These are phyloP conservation scores for Lagothrix lagotricha DNA, from an alignment of 2,797 vertebrate species.

Conservation along the genomic window DNA sequence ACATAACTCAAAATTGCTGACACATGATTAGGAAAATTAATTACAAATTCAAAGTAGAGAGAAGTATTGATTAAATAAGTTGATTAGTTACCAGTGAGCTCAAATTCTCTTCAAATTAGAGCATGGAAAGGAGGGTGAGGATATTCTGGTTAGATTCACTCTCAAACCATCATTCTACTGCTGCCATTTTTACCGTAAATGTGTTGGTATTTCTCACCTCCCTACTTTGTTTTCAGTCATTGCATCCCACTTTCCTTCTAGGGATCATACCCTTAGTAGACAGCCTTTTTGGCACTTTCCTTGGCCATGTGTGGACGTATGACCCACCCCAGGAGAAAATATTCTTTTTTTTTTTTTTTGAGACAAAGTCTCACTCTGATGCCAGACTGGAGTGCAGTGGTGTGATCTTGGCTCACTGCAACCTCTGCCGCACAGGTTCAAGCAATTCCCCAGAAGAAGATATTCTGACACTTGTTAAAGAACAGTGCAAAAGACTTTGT, in stretches of 20 bases:
- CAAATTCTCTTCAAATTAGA: constrained; percentile 1
- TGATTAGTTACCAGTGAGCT: background rate
- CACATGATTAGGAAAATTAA: constrained; percentile 24
- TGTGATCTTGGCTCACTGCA: no score
- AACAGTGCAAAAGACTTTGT: background rate
- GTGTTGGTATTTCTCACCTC: background rate
- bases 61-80: background rate
- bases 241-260: background rate
- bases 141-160: background rate
- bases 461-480: background rate
- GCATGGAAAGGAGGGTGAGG: background rate
- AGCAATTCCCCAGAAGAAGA: background rate
- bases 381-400: no score
- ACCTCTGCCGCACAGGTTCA: no score
- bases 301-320: background rate
- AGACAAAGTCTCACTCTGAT: no score
- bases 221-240: background rate
- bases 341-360: no score
- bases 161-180: background rate
- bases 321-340: background rate
- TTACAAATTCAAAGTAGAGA: constrained; percentile 38
- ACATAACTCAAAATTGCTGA: constrained; percentile 1
- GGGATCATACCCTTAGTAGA: background rate
- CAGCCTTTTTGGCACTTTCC: background rate
- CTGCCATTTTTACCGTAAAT: background rate